Base-by-base conservation (phyloP, 1,140 invertebrate genomes). In the Drosophila lacteicornis region DNA sequence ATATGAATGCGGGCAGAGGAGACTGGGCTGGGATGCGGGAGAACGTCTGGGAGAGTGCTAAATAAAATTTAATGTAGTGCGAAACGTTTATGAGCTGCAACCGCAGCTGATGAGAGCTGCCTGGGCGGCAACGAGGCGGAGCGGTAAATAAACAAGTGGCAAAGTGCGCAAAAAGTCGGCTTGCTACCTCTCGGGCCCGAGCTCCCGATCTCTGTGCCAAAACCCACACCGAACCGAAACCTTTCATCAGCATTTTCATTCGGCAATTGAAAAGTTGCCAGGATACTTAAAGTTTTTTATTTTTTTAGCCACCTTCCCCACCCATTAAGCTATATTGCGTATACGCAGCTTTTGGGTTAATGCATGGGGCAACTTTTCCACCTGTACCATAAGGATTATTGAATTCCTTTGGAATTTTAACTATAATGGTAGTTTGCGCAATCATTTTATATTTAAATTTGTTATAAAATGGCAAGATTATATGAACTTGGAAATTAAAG, bases 11-110 rank as follows among this genome's bases (percentile, higher is more conserved):
- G 84, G 80, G 71, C 75, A 38, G 36, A 47, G 56, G 65, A 63
- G 67, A 46, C 47, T 25, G 42, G 30, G 60, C 25, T 13, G 25
- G 17, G 36, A 30, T 30, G 27, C 3, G 3, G 36, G 25, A 42
- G 47, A 45, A 4, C 59, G 46, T 58, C 49, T 49, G 42, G 73
- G 11, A 63, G 61, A 75, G 67, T 82, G 83, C 84, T 88, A 82
- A 90, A 88, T 88, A 90, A 88, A 88, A 88, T 88, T 88, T 88
- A 90, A 88, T 88, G 85, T 88, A 88, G 85, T 88, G 85, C 81
- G 80, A 88, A 88, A 88, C 85, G 85, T 88, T 88, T 88, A 88
- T 88, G 85, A 88, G 85, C 85, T 88, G 85, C 85, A 88, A 88
- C 85, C 85, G 75, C 85, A 84, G 67, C 73, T 75, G 84, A 62